A percentile compares a stretch with the other conserved stretches of the same genome.
These are phyloP conservation scores for Notarius quadriscutis DNA, from an alignment of 2,113 vertebrate genomes.

Conservation along the genomic window DNA sequence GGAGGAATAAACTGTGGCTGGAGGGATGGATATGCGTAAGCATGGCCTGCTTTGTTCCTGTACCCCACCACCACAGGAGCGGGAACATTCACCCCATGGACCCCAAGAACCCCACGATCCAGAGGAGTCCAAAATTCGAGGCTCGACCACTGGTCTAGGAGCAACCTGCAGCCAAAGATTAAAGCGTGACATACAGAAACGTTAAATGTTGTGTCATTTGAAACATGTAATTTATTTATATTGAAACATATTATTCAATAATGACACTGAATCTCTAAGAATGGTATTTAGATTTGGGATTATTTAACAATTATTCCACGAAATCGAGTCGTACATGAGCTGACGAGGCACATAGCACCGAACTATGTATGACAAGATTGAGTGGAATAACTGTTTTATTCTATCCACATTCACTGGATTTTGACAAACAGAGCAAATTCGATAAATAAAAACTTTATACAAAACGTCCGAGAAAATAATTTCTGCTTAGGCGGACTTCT, in stretches of 20 bases:
- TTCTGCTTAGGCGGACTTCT: too few relatives aligned
- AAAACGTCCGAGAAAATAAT: too few relatives aligned
- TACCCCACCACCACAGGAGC: conserved; percentile 85
- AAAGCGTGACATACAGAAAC: neutral
- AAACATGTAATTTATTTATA: neutral
- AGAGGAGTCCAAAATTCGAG: conserved; percentile 58
- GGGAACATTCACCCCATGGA: conserved; percentile 87
- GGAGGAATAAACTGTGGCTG: conserved; percentile 54
- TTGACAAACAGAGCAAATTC: too few relatives aligned
- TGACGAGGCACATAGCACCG: too few relatives aligned
- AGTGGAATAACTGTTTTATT: too few relatives aligned
- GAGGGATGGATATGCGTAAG: conserved; percentile 71
- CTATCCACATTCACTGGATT: too few relatives aligned
- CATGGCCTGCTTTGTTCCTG: conserved; percentile 87
- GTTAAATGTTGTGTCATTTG: neutral
- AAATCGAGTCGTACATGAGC: too few relatives aligned
- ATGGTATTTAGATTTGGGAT: too few relatives aligned
- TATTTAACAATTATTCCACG: too few relatives aligned
- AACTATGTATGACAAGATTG: too few relatives aligned
- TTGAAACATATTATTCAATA: neutral
- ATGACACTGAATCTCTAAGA: too few relatives aligned
- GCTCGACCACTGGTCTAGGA: conserved; percentile 76
- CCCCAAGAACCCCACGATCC: conserved; percentile 90
- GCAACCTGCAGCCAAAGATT: conserved; percentile 72
- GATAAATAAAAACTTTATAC: too few relatives aligned